phyloP scores from a whole-genome alignment of 2,113 vertebrate species.

The Leucopsar rothschildi region DNA sequence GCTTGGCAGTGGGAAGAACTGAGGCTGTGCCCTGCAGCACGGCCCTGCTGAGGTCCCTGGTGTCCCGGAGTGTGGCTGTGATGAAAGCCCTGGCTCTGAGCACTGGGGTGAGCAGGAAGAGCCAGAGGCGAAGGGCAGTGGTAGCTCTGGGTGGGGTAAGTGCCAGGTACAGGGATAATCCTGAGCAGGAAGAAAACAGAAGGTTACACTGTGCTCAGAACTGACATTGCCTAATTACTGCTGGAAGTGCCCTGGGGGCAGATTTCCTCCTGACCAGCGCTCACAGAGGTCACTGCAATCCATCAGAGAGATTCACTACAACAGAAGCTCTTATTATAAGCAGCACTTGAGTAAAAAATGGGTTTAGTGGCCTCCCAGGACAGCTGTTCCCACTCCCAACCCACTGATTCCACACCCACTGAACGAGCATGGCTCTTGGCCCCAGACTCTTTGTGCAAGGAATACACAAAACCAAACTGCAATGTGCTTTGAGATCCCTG shows the following conservation, averaged over 20 bases:
- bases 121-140: not conserved
- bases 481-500: not conserved
- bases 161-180: conserved; percentile 60
- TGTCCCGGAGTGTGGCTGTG: not conserved
- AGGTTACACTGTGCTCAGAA: not conserved
- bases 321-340: not conserved
- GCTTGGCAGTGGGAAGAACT: not conserved
- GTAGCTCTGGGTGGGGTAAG: conserved; percentile 75
- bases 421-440: fast-evolving
- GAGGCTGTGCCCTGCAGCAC: not conserved
- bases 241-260: not conserved
- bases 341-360: not conserved
- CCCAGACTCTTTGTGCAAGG: not conserved
- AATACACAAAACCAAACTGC: not conserved
- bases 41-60: not conserved
- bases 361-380: not conserved
- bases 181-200: conserved; percentile 56
- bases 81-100: conserved; percentile 25
- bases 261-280: not conserved
- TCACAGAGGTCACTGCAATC: not conserved
- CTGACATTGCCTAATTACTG: not conserved
- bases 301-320: not conserved
- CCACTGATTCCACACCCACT: not conserved
- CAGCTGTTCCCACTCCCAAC: not conserved
- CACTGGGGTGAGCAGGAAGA: not conserved